These are phyloP conservation scores for Apistogramma diplotaenia DNA, from an alignment of 2,113 vertebrate species.

Conservation along the genomic window DNA sequence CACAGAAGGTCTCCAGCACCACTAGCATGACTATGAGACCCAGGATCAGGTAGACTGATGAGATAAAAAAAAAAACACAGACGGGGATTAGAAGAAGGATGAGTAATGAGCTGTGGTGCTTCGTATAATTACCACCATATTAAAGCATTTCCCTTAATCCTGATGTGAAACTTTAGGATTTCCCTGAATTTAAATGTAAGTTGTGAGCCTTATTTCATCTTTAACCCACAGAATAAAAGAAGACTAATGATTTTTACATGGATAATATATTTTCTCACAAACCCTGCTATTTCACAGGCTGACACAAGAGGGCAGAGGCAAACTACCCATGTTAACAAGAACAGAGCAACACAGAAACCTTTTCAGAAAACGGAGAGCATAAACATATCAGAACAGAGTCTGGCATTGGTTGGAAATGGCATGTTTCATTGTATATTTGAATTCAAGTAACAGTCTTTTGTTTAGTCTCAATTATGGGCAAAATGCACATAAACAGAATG, in stretches of 20 bases:
- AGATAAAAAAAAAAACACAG: background rate
- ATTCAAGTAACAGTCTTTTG: background rate
- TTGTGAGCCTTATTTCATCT: background rate
- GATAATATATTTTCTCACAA: background rate
- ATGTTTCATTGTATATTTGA: background rate
- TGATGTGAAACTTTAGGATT: background rate
- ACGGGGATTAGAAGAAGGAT: background rate
- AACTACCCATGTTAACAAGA: background rate
- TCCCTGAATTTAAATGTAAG: background rate
- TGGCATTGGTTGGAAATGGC: background rate
- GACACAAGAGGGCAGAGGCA: conserved; percentile 53
- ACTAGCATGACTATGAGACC: conserved; percentile 94
- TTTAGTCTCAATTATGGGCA: background rate
- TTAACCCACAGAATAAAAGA: background rate
- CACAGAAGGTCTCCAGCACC: conserved; percentile 95
- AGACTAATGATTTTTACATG: background rate
- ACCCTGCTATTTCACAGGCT: background rate
- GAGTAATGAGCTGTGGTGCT: background rate
- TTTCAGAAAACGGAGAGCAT: background rate
- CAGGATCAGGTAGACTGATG: conserved; percentile 87
- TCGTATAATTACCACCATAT: background rate
- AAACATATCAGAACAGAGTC: background rate
- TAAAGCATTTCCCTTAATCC: background rate
- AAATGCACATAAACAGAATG: background rate
- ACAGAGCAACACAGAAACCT: background rate